Evolutionary conservation across 2,888 invertebrate species (phyloP), one percentile per base, ranked within the genome.

Genomic region (Neria commutata): DNA sequence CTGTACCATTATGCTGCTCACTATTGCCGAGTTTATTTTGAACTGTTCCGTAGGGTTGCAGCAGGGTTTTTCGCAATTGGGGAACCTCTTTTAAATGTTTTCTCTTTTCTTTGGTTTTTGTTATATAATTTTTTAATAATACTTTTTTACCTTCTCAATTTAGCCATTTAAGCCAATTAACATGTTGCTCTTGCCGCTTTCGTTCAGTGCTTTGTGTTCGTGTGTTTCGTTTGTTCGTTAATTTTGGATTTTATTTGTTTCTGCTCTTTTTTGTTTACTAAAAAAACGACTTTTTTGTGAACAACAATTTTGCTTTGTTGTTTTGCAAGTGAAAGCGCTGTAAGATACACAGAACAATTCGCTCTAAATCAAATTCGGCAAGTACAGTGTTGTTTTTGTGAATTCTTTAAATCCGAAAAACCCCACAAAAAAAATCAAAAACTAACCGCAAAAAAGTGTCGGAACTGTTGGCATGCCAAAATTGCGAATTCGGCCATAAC

Each of bases 341-440:
- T 29, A 56, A 62, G 50, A 56, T 56, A 29, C 42, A 46, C 52
- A 37, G 19, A 34, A n/a, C 40, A 60, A 61, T 56, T 34, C 42
- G 56, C 4, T 11, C n/a, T 37, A n/a, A 37, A 37, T 19, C 29
- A 6, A 29, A 29, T 19, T 19, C 17, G 42, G 42, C 42, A 42
- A 42, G 42, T 42, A 42, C n/a, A n/a, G n/a, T n/a, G n/a, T n/a
- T n/a, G n/a, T n/a, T n/a, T n/a, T n/a, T n/a, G n/a, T n/a, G n/a
- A n/a, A n/a, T n/a, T n/a, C n/a, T n/a, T n/a, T n/a, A 47, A 56
- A 61, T 37, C 33, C 48, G 60, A 59, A 58, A 57, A 63, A 48
- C 59, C 58, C 54, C 56, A 62, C 62, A 49, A 62, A 58, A 57
- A 57, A 42, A 29, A 16, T 50, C 47, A 16, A 4, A 2, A 42